phyloP scores from a whole-genome alignment of 2,113 vertebrate species.

The Taurulus bubalis region DNA sequence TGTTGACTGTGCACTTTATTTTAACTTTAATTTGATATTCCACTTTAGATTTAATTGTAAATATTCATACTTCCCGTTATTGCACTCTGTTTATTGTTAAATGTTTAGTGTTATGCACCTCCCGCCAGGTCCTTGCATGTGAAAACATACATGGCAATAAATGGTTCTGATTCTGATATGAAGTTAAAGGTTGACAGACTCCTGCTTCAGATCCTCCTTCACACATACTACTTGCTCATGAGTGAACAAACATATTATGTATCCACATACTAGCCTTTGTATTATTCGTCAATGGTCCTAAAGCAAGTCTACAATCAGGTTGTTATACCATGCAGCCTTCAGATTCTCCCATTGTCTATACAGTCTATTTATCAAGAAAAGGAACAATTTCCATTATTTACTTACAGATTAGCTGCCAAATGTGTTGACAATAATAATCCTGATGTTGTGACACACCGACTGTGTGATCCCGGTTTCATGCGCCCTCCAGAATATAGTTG shows the following conservation, averaged over 20 bases:
- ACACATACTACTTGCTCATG: not conserved
- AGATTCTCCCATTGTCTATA: not conserved
- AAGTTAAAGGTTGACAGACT: not conserved
- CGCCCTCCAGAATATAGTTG: not conserved
- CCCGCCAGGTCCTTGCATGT: too few relatives aligned
- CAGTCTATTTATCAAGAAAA: not conserved
- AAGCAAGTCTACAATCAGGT: not conserved
- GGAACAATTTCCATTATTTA: not conserved
- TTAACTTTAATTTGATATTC: too few relatives aligned
- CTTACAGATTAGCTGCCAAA: conserved; percentile 6
- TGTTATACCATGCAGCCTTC: not conserved
- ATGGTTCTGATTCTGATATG: too few relatives aligned
- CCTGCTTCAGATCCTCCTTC: not conserved
- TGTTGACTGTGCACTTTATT: too few relatives aligned
- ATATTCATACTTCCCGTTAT: too few relatives aligned
- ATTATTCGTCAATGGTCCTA: not conserved
- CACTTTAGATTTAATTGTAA: too few relatives aligned
- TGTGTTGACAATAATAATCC: conserved; percentile 3
- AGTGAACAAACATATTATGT: not conserved
- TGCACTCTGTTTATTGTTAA: too few relatives aligned
- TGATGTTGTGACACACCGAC: not conserved
- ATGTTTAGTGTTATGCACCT: too few relatives aligned
- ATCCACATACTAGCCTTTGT: not conserved
- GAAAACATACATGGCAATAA: too few relatives aligned
- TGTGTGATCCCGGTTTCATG: not conserved